Base-by-base conservation (phyloP, 2,797 vertebrate genomes). In the Setipinna tenuifilis region DNA sequence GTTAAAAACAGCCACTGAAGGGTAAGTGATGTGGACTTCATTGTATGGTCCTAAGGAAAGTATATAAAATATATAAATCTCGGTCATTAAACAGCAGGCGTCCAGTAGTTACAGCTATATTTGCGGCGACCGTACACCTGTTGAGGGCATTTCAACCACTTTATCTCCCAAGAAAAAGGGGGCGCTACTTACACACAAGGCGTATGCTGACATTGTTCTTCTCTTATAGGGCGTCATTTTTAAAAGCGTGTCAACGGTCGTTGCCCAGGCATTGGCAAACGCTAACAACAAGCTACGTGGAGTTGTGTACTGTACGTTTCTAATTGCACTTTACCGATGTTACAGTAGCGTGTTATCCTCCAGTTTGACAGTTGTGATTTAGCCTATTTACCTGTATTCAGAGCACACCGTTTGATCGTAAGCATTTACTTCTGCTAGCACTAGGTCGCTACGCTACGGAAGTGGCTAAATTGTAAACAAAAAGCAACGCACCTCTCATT, bases 151-250 rank as follows among this genome's bases (percentile, higher is more conserved):
- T 21, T 21, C 71, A 21, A 21, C 25, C 61, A 3, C 4, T 17
- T 2, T 10, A 23, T 86, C 82, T 81, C 83, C 86, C 19, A 62
- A 0, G 57, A 58, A 28, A 0, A 7, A 81, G 85, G 86, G 0
- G 90, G 84, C 89, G 90, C 89, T 90, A 7, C 86, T 68, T 46
- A 31, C 11, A 0, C 3, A 6, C 14, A 7, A 16, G 11, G 12
- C 19, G 9, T 0, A 3, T 11, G 1, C 35, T 41, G 35, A 41
- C 21, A n/a, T 87, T 11, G 48, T 44, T 86, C 10, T 21, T 81
- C 68, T 46, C 46, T 41, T 50, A 82, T 80, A 86, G 6, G 86
- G 93, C 91, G 93, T 94, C 89, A 0, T 88, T 93, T 95, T 96
- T 23, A 92, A 96, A 94, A 86, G 82, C 78, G 48, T 87, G 62